These are phyloP conservation scores for Odobenus rosmarus DNA, from an alignment of 2,113 vertebrate species.

Conservation along the genomic window DNA sequence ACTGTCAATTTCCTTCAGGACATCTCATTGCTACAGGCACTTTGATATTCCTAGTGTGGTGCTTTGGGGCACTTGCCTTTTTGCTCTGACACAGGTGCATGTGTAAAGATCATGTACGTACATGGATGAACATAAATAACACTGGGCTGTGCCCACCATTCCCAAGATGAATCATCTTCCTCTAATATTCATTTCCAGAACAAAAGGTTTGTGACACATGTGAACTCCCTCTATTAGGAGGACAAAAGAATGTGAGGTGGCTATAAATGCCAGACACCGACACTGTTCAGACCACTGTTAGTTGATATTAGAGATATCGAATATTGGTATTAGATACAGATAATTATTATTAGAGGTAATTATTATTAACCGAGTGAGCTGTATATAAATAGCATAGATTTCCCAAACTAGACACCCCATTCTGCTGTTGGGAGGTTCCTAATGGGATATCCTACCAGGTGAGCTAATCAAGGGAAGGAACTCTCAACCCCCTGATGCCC, in stretches of 20 bases:
- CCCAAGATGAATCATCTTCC: not conserved
- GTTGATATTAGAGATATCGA: not conserved
- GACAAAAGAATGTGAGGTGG: slow-evolving; percentile 14
- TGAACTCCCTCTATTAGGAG: not conserved
- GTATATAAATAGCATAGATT: not conserved
- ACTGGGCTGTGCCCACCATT: not conserved
- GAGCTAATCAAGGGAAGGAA: not conserved
- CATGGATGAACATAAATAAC: not conserved
- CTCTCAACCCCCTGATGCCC: not conserved
- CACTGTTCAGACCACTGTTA: not conserved
- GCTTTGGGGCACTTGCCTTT: not conserved
- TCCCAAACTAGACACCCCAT: not conserved
- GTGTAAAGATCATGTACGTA: not conserved
- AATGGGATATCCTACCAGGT: not conserved
- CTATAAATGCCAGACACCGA: not conserved
- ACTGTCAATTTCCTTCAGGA: not conserved
- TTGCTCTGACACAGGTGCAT: fast-evolving
- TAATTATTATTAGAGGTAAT: not conserved
- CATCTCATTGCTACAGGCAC: not conserved
- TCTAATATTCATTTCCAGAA: not conserved
- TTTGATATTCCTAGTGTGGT: not conserved
- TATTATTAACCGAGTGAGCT: slow-evolving; percentile 30
- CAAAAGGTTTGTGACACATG: not conserved
- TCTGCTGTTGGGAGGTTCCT: not conserved
- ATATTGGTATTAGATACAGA: not conserved